Base-by-base conservation (phyloP, 2,888 invertebrate genomes). In the Carabus problematicus region DNA sequence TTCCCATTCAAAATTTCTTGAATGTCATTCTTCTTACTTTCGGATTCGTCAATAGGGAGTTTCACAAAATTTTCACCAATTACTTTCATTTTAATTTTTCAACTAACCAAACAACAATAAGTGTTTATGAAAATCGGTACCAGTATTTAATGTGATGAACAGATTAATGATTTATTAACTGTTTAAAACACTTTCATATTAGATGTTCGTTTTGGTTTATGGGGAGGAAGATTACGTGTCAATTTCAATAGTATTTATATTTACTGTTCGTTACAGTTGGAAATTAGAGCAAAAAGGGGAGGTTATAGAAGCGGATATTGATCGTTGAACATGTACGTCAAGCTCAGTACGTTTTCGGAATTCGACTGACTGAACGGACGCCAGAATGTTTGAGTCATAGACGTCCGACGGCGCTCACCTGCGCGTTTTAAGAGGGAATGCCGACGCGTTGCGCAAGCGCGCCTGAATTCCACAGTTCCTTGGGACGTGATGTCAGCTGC, bases 1-100 rank as follows among this genome's bases (percentile, higher is more conserved):
- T 75, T 75, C 52, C 77, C 75, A 71, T 75, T 75, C 61, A 78
- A 74, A 54, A 77, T 77, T 68, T 77, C 76, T 73, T 78, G 77
- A 61, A 78, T 77, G 49, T 75, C 70, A 62, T 74, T 76, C 54
- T 73, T 75, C 70, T 75, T 74, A 41, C 40, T 68, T 52, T 60
- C 61, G n/a, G 69, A 39, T 42, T 59, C 18, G 52, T 61, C 61
- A 47, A 43, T 29, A 16, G 66, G 66, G 9, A 66, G 45, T 58
- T 66, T 47, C 69, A 69, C 69, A 61, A 62, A 61, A 18, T 69
- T 43, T 16, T 68, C 68, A 54, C 55, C 56, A 55, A 61, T 18
- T 43, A 69, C 61, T 62, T 69, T 69, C 69, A 69, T 69, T 54
- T 55, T 69, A 66, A 49, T 14, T 19, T 29, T 18, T 18, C 52